Conservation (phyloP, 2,888 invertebrate genomes). For the Amorpha juglandis region DNA sequence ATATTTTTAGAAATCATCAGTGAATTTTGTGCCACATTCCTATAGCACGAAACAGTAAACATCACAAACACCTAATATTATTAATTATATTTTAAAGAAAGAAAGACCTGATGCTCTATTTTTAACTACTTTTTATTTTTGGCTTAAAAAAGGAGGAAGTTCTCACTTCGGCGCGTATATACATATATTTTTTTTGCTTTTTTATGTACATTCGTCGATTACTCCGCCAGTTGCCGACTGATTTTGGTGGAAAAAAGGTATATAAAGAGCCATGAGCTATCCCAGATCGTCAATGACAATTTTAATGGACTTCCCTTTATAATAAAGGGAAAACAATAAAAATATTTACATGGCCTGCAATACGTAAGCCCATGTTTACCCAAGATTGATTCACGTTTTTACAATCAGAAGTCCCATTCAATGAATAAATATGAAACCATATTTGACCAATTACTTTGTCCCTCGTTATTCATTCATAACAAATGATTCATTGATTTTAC, state of each 20-base stretch:
- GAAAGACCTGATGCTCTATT: no score
- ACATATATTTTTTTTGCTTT: neutral
- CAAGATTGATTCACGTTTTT: neutral
- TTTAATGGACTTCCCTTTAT: neutral
- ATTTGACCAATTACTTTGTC: slow-evolving; percentile 6
- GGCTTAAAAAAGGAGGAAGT: no score
- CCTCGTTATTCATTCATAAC: slow-evolving; percentile 25
- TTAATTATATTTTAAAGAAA: no score
- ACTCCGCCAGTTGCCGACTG: no score
- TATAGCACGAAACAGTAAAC: no score
- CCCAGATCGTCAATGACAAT: neutral
- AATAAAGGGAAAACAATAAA: neutral
- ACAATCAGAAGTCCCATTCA: slow-evolving; percentile 1
- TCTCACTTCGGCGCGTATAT: no score
- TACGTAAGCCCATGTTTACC: neutral
- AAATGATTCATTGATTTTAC: slow-evolving; percentile 26
- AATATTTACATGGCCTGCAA: neutral
- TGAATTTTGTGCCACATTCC: no score
- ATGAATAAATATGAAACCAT: neutral
- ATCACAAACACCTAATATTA: no score
- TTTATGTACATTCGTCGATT: no score
- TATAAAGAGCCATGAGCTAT: neutral
- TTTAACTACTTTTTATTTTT: no score
- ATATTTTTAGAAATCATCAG: no score
- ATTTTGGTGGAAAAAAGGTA: no score